Percentiles rank a stretch among this genome's conserved stretches.
phyloP scores from a whole-genome alignment of 2,797 vertebrate species.

The Sternarchorhynchus goeldii region DNA sequence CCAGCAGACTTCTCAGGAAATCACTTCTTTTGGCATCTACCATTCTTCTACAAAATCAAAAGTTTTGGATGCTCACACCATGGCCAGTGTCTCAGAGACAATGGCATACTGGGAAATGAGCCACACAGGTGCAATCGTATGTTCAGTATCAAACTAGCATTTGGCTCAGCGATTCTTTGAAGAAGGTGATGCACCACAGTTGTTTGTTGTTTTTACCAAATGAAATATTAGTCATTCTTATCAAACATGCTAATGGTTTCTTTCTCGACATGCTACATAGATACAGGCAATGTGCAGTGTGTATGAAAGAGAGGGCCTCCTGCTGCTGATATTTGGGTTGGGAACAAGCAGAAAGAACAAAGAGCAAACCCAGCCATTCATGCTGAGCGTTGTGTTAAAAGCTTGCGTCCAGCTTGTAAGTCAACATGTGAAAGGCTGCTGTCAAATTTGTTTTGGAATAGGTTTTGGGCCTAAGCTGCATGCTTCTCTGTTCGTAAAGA shows the following conservation, averaged over 20 bases:
- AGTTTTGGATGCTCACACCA: background rate
- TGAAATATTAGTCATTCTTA: slow-evolving; percentile 7
- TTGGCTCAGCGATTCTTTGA: slow-evolving; percentile 19
- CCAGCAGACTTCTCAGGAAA: slow-evolving; percentile 24
- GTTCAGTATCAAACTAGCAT: slow-evolving; percentile 29
- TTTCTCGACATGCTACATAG: background rate
- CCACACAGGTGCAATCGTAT: slow-evolving; percentile 22
- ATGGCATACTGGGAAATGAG: slow-evolving; percentile 10
- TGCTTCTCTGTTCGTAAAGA: slow-evolving; percentile 73
- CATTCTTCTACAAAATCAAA: background rate
- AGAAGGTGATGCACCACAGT: background rate
- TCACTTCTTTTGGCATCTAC: slow-evolving; percentile 7
- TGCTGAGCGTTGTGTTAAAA: slow-evolving; percentile 11
- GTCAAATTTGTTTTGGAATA: slow-evolving; percentile 73
- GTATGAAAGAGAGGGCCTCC: background rate
- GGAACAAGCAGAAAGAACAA: slow-evolving; percentile 36
- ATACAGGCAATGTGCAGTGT: background rate
- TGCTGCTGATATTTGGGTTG: slow-evolving; percentile 19
- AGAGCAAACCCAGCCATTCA: slow-evolving; percentile 24
- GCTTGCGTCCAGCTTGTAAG: slow-evolving; percentile 64
- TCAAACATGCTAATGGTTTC: slow-evolving; percentile 22
- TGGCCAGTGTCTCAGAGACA: background rate
- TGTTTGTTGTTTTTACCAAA: slow-evolving; percentile 25
- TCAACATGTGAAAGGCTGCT: slow-evolving; percentile 69
- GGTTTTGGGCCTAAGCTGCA: slow-evolving; percentile 59